Base-by-base conservation (phyloP, 2,888 invertebrate species). In the Cataglyphis albicans region DNA sequence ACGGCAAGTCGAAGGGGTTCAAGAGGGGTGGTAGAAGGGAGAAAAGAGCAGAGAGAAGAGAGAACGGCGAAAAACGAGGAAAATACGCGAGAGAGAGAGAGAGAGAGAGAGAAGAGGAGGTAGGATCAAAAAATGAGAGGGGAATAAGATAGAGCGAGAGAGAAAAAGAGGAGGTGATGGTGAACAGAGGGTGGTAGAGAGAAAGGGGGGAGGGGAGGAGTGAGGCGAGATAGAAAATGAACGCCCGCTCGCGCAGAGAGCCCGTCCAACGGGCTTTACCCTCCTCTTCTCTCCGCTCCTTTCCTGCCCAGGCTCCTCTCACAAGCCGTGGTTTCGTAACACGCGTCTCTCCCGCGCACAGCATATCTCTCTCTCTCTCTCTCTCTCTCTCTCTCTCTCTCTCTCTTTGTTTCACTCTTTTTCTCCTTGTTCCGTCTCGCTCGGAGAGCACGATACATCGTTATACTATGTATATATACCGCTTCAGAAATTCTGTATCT, bases 271-370 rank as follows among this genome's bases (percentile, higher is more conserved):
- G 90, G 86, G 89, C 91, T 91, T 86, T 78, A 75, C 88, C 86
- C 89, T 89, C 72, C 86, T 88, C 86, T 81, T 83, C 85, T 87
- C 86, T 86, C 73, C 70, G 70, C 84, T n/a, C 52, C 41, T 63
- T 72, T 81, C 12, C 44, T 44, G 59, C 18, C 3, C 74, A 61
- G 73, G 74, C 75, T 81, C 87, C 75, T 81, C 87, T 88, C 89
- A 90, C 90, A 87, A 86, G 87, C 88, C 86, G 90, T 90, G 92
- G 92, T 93, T 93, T 93, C 92, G 92, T 93, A 93, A 93, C 86
- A 90, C 88, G 86, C 90, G 87, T 90, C 90, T 87, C 87, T 86
- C 83, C 86, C 86, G 80, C 85, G 86, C 86, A 82, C 83, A 86
- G 61, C 84, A 72, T 38, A 87, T 52, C 59, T 57, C 63, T 61